Evolutionary conservation across 92 coral and sea anemone species (phyloP).

Genomic region (Epizoanthus scotinus): DNA sequence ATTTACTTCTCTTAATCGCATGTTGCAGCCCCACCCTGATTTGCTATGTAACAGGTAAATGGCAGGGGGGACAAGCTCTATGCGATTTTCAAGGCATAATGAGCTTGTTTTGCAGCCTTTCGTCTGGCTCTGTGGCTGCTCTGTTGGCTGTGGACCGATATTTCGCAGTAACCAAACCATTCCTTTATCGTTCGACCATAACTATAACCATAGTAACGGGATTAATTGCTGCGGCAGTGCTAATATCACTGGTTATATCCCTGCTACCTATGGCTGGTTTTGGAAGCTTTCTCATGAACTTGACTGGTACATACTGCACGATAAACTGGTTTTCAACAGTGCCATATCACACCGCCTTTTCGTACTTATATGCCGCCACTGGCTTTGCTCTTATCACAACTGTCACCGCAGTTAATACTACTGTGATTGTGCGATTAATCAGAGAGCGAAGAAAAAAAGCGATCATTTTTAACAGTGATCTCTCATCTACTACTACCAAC

Average conservation of each 20-base stretch:
- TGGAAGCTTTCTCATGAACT: conserved; percentile 28
- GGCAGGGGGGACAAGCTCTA: conserved; percentile 34
- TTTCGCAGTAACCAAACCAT: conserved; percentile 34
- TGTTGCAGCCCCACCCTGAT: conserved; percentile 32
- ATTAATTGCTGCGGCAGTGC: neutral
- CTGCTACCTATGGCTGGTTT: conserved; percentile 28
- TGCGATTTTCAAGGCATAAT: conserved; percentile 36
- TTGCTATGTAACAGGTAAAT: conserved; percentile 15
- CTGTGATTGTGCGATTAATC: conserved; percentile 18
- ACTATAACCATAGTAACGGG: neutral
- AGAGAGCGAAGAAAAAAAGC: conserved; percentile 24
- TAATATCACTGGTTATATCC: neutral
- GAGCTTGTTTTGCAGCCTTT: conserved; percentile 34
- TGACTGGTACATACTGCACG: conserved; percentile 37
- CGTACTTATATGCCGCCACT: conserved; percentile 19
- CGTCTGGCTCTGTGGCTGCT: conserved; percentile 32
- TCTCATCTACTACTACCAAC: conserved; percentile 17
- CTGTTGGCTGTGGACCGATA: conserved; percentile 37
- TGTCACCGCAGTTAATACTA: conserved; percentile 7
- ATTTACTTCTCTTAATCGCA: conserved; percentile 18
- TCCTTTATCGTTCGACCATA: conserved; percentile 23
- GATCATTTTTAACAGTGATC: conserved; percentile 5
- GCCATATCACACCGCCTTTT: conserved; percentile 16
- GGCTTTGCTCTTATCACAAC: conserved; percentile 17
- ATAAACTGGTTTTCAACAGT: conserved; percentile 31